These are phyloP conservation scores for Melanophora roralis DNA, from an alignment of 2,888 invertebrate species.

Conservation along the genomic window DNA sequence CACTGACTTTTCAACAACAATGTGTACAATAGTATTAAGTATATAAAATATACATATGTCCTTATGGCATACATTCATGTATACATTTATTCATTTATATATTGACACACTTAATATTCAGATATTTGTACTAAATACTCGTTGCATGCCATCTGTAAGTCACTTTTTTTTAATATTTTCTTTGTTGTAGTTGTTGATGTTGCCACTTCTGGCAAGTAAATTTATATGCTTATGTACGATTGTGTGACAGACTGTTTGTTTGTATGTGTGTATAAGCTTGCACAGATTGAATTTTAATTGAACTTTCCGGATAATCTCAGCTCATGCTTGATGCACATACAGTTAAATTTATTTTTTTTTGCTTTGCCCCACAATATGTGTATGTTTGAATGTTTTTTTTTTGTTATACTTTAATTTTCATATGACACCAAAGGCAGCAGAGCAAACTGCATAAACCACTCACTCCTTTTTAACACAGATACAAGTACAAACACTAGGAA, in stretches of 20 bases:
- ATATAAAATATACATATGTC: background rate
- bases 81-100: too few species aligned
- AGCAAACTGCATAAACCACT: constrained; percentile 54
- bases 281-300: constrained; percentile 65
- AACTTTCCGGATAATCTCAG: constrained; percentile 66
- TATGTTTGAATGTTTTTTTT: background rate
- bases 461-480: background rate
- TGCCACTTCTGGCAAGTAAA: background rate
- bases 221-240: constrained; percentile 4
- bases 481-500: background rate
- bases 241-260: background rate
- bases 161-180: background rate
- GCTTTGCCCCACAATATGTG: background rate
- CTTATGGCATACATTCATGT: too few species aligned
- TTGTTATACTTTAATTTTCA: constrained; percentile 52
- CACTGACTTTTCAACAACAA: constrained; percentile 19
- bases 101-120: constrained; percentile 22
- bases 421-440: constrained; percentile 56
- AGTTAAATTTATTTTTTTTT: constrained; percentile 24
- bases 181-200: background rate
- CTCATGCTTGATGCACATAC: constrained; percentile 60
- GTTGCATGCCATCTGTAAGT: constrained; percentile 13
- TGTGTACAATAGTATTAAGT: background rate
- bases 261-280: constrained; percentile 43
- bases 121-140: constrained; percentile 35